Base-by-base conservation (phyloP, 2,888 invertebrate species). In the Pachliopta kotzebuea region DNA sequence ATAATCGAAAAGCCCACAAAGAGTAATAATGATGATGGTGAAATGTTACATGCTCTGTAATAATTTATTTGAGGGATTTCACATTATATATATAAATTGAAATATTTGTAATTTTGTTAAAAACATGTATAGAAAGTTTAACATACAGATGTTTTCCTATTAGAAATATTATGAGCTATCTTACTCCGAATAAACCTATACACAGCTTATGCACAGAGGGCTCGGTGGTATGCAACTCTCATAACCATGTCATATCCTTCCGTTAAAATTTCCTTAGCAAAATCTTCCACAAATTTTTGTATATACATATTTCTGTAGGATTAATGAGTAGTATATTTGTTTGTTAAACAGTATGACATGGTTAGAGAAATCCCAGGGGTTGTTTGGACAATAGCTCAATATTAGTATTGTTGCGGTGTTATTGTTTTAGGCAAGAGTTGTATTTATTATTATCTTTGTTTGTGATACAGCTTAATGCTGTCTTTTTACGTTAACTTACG, bases 311-410 rank as follows among this genome's bases (percentile, higher is more conserved):
- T 77, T 74, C 75, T 72, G 69, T 57, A 57, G 52, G 24, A 56
- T 52, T 24, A 53, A 57, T 56, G 11, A 26, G 26, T 52, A 31
- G 21, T 2, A 29, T n/a, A 56, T 58, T 17, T 50, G 62, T 62
- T 66, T 68, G 68, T 72, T 74, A 74, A 66, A 61, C 14, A 14
- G 69, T 70, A 78, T 85, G 89, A 82, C 90, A 88, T 88, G 89
- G 90, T 88, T 84, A 84, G 85, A 78, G 83, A 84, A 74, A 85
- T 87, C 88, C 89, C 85, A 80, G 89, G 9, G 90, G 90, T 91
- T 90, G 90, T 86, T 77, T 89, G 90, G 86, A 78, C 85, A 86
- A 89, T 90, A 91, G 88, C 88, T 90, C 86, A 87, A 85, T 68
- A 66, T 88, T 83, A 66, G 67, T 78, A 74, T 78, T 74, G 74